Base-by-base conservation (phyloP, 2,888 invertebrate species). In the Harpalus rubripes region DNA sequence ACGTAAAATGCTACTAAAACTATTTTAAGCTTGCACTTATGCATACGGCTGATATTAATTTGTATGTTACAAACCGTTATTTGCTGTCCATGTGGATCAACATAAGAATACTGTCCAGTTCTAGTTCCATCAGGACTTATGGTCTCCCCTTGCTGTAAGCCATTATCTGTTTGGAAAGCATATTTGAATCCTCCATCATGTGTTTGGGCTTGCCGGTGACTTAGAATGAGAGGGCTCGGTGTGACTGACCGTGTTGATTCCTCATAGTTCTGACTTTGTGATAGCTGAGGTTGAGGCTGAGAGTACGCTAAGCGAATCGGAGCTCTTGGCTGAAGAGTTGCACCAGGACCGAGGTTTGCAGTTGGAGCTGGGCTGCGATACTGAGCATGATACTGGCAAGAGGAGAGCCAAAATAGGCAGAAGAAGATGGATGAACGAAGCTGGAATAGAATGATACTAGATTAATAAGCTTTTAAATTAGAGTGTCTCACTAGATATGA, bases 121-220 rank as follows among this genome's bases (percentile, higher is more conserved):
- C 95, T 90, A 65, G 94, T 93, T 4, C 95, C 95, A 87, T 95
- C 95, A 0, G 95, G 95, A 39, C 94, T 93, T 52, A 95, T 95
- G 86, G 92, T 93, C 88, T 95, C 95, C 0, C 95, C 95, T 7
- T 94, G 95, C 0, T 94, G 93, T 5, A 95, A 90, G 0, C 95
- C 95, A 88, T 95, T 95, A 90, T 95, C 95, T 0, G 95, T 94
- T 0, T 94, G 93, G 88, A 95, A 95, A 80, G 94, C 93, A 88
- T 93, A 95, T 84, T 94, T 94, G 90, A 95, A 95, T 3, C 93
- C 93, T 1, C 95, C 95, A 87, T 95, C 95, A 87, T 94, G 93
- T 76, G 93, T 92, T 10, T 94, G 89, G 0, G 94, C 93, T 88
- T 95, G 94, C 86, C 94, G 94, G 91, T 95, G 94, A 68, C 93